Evolutionary conservation across 1,140 invertebrate genomes (phyloP), one percentile per base, ranked within the genome.

Genomic region (Panulirus ornatus): DNA sequence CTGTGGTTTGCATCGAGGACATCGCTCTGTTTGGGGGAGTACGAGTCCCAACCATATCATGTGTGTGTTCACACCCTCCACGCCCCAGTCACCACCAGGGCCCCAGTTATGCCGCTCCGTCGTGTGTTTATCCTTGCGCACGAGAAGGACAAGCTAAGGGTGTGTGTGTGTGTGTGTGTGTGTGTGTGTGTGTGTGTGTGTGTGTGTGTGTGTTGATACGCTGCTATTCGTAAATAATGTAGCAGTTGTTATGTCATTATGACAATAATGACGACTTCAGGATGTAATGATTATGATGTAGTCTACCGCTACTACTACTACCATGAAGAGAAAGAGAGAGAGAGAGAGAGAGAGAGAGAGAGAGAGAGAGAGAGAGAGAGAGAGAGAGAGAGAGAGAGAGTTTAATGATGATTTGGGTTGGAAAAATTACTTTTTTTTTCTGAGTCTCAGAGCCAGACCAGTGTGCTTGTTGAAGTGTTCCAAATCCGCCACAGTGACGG

Each of bases 181-280:
- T 58, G 51, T 58, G 51, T 58, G 51, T 58, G 51, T 58, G 51
- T 58, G 51, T 58, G 51, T 58, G 51, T 58, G 51, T 58, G 51
- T 58, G 51, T 58, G 51, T 58, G 51, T 58, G 51, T 58, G 51
- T 58, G 51, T 58, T 9, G 9, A 22, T 58, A 22, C 22, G 51
- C 22, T 9, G 19, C 19, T 63, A 27, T 63, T 63, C 19, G 19
- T 16, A 22, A 63, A 63, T 8, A 1, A 63, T 63, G 19, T 63
- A 22, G 19, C 58, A 63, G 2, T 27, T 63, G 58, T 27, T 63
- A 1, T 2, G 8, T 63, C 19, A 63, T 22, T 22, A 76, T 9
- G 40, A 76, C n/a, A 76, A 22, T 9, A 14, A 3, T 16, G 40
- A 8, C n/a, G n/a, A n/a, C n/a, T n/a, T n/a, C n/a, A n/a, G n/a